Base-by-base conservation (phyloP, 2,888 invertebrate species). In the Cerceris rybyensis region DNA sequence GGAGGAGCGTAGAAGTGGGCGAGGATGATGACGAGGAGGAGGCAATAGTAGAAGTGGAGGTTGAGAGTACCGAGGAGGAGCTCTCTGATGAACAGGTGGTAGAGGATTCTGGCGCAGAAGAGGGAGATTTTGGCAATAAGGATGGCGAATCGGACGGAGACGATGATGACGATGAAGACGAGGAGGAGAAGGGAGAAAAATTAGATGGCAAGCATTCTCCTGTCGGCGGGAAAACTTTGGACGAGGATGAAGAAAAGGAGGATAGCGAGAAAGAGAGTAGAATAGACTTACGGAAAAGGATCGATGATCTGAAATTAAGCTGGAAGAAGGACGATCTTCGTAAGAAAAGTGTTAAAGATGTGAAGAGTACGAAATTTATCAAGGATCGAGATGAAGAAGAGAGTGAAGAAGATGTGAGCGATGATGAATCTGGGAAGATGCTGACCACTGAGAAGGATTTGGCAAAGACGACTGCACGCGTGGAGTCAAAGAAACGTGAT, bases 131-230 rank as follows among this genome's bases (percentile, higher is more conserved):
- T 9, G 66, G 54, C 13, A 58, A 57, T 7, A 57, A 69, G 0
- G 63, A 57, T 81, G 54, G 79, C 79, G 80, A 69, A 0, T 59
- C 57, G 67, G 70, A 86, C 43, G 91, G 91, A 74, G 91, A 92
- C 28, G 90, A 90, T 78, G 90, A 90, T 63, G 87, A 89, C 2
- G 87, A 85, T 14, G 78, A 82, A 6, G 78, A 79, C 14, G 79
- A 83, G 11, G 76, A 80, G 7, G 80, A 42, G 14, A 52, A 54
- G 39, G n/a, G 11, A 9, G n/a, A 42, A 41, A 63, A 49, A 63
- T 6, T 49, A 11, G 41, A 43, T 13, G 50, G 49, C 9, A 49
- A 50, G 6, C 39, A n/a, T 41, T 28, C n/a, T 39, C 55, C 13
- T 41, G 7, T 42, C 46, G 11, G 13, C 9, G 65, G 16, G 28